phyloP scores from a whole-genome alignment of 2,113 vertebrate genomes.

The Salvelinus fontinalis region DNA sequence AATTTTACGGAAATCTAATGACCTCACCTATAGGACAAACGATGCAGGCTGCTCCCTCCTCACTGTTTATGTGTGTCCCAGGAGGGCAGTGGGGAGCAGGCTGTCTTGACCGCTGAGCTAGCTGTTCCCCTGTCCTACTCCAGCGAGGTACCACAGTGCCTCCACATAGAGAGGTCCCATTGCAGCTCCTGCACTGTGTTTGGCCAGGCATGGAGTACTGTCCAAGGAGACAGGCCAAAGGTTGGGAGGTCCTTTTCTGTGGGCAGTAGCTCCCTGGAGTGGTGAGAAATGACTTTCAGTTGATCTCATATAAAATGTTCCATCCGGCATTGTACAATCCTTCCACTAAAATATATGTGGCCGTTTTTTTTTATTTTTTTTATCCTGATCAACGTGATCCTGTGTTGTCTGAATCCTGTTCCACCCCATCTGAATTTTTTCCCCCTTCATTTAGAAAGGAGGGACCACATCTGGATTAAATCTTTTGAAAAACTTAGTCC shows the following conservation, averaged over 20 bases:
- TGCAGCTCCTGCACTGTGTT: slow-evolving; percentile 64
- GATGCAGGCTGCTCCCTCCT: slow-evolving; percentile 57
- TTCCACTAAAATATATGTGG: neutral
- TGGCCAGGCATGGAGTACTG: slow-evolving; percentile 62
- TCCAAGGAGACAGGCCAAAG: slow-evolving; percentile 64
- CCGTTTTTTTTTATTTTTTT: too few species aligned
- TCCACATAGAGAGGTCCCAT: slow-evolving; percentile 53
- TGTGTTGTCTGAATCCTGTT: too few species aligned
- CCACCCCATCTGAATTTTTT: too few species aligned
- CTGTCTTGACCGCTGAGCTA: slow-evolving; percentile 50
- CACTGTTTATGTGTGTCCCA: slow-evolving; percentile 65
- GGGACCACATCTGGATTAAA: too few species aligned
- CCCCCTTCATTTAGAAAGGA: too few species aligned
- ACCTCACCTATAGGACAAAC: slow-evolving; percentile 67
- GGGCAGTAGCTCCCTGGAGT: slow-evolving; percentile 71
- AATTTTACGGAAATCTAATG: neutral
- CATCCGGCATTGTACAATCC: neutral
- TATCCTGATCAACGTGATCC: too few species aligned
- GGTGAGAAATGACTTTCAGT: neutral
- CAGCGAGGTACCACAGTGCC: slow-evolving; percentile 40
- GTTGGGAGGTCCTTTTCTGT: slow-evolving; percentile 60
- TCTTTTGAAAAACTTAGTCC: too few species aligned
- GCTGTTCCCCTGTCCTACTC: slow-evolving; percentile 27
- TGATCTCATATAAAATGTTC: neutral
- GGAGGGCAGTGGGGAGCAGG: slow-evolving; percentile 53